phyloP scores from a whole-genome alignment of 1,140 invertebrate species.

The Solen grandis region DNA sequence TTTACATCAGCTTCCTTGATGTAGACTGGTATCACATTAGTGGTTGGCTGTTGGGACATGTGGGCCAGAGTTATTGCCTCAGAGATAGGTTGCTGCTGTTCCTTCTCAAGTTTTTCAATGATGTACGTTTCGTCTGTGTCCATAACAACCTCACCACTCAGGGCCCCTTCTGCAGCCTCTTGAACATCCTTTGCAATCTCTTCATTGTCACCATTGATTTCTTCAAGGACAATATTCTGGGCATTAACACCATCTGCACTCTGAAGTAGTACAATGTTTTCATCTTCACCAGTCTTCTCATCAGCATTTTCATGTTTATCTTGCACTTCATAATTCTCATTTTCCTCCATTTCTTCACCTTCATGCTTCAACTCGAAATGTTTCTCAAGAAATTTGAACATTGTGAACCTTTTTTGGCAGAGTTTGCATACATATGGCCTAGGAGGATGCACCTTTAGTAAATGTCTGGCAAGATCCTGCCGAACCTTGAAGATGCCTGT shows the following conservation, averaged over 20 bases:
- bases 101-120: too few relatives aligned
- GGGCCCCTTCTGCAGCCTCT: too few relatives aligned
- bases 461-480: conserved; percentile 24
- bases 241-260: background rate
- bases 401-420: conserved; percentile 33
- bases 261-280: background rate
- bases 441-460: conserved; percentile 45
- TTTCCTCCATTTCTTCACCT: conserved; percentile 37
- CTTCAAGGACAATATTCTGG: background rate
- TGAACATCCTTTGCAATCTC: too few relatives aligned
- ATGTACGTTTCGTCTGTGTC: too few relatives aligned
- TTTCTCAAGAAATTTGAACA: conserved; percentile 43
- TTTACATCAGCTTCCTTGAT: background rate
- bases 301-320: background rate
- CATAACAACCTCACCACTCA: too few relatives aligned
- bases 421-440: conserved; percentile 27
- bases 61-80: conserved; percentile 50
- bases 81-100: conserved; percentile 21
- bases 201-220: background rate
- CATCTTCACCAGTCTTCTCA: background rate
- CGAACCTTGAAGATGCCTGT: conserved; percentile 31
- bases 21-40: background rate
- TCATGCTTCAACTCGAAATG: conserved; percentile 49
- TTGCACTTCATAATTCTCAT: conserved; percentile 25
- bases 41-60: conserved; percentile 29